Conservation (phyloP, 2,888 invertebrate genomes). For the Temnothorax unifasciatus region DNA sequence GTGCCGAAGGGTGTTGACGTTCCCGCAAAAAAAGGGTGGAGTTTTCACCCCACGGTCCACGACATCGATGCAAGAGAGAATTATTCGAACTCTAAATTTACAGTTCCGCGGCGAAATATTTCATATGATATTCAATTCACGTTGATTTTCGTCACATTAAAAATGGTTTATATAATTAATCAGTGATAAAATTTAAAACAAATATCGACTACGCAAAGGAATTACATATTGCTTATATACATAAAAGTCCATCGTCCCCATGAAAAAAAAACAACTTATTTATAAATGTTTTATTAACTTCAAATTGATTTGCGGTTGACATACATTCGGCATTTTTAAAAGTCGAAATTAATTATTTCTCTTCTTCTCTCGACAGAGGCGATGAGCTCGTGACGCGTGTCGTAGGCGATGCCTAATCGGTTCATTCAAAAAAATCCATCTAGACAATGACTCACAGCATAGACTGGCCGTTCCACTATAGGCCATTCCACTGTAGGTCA, state of each 20-base stretch:
- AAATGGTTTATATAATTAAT: conserved; percentile 41
- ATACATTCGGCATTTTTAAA: background rate
- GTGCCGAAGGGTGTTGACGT: conserved; percentile 78
- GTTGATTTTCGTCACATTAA: conserved; percentile 20
- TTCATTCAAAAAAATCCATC: conserved; percentile 49
- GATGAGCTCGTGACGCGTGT: conserved; percentile 11
- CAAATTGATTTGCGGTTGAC: background rate
- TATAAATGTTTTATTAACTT: conserved; percentile 6
- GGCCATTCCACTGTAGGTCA: conserved; percentile 52
- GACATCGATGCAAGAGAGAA: conserved; percentile 53
- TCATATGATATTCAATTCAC: conserved; percentile 45
- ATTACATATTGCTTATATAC: background rate
- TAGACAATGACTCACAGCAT: conserved; percentile 51
- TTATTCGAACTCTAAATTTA: conserved; percentile 62
- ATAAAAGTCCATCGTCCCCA: background rate
- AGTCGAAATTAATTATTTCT: background rate
- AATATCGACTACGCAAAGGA: background rate
- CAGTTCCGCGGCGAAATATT: conserved; percentile 66
- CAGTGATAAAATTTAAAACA: conserved; percentile 39
- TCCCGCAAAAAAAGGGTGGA: conserved; percentile 76
- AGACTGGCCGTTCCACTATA: conserved; percentile 18
- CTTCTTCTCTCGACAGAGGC: background rate
- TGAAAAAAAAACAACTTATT: background rate
- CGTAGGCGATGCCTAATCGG: conserved; percentile 22
- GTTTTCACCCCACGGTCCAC: conserved; percentile 62